A percentile compares a stretch with the other conserved stretches of the same genome.
These are phyloP conservation scores for Dicaeum eximium DNA, from an alignment of 2,113 vertebrate genomes.

Conservation along the genomic window DNA sequence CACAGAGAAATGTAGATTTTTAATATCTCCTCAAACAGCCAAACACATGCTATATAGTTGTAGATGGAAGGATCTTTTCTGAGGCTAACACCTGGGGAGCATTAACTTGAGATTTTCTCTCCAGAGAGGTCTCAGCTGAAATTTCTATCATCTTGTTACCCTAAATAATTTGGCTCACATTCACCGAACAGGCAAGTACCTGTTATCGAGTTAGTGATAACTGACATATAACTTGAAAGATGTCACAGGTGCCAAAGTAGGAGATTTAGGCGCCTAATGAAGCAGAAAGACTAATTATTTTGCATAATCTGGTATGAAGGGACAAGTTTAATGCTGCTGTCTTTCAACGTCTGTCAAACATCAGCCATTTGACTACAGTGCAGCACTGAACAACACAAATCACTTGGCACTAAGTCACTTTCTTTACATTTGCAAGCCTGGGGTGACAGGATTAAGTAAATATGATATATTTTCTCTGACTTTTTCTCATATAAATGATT, in stretches of 20 bases:
- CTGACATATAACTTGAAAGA: neutral
- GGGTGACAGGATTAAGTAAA: slow-evolving; percentile 1
- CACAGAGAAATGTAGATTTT: neutral
- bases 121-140: neutral
- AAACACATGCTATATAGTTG: neutral
- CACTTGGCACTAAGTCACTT: neutral
- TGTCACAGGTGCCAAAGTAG: neutral
- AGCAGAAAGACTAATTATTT: slow-evolving; percentile 13
- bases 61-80: neutral
- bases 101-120: neutral
- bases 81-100: neutral
- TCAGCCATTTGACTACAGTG: neutral
- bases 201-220: neutral
- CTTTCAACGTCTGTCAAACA: neutral
- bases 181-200: neutral
- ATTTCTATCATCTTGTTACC: neutral
- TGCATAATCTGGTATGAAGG: neutral
- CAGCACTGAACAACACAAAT: neutral
- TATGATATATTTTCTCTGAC: neutral
- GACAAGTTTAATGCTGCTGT: neutral
- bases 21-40: neutral
- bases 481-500: slow-evolving; percentile 21
- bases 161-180: neutral
- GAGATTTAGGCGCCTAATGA: neutral
- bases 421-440: neutral